Percentiles rank a stretch among this genome's conserved stretches.
phyloP scores from a whole-genome alignment of 2,888 invertebrate genomes.

The Candidula unifasciata region DNA sequence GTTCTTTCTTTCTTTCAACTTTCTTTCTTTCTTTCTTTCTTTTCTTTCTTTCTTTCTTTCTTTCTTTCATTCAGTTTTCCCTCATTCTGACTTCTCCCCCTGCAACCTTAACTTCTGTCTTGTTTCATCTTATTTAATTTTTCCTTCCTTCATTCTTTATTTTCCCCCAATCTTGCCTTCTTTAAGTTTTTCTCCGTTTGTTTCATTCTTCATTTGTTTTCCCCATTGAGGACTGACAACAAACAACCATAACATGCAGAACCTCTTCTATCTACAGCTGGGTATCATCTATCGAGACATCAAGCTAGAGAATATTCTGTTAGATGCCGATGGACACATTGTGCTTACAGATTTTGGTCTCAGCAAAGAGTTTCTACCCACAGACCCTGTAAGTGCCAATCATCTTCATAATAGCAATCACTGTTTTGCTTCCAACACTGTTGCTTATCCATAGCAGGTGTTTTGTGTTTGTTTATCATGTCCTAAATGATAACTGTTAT shows the following conservation, averaged over 20 bases:
- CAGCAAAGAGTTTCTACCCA: slow-evolving; percentile 92
- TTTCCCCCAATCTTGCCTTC: no score
- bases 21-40: neutral
- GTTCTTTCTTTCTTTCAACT: neutral
- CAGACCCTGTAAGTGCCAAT: slow-evolving; percentile 80
- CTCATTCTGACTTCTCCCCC: neutral
- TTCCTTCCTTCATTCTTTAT: neutral
- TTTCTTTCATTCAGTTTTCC: neutral
- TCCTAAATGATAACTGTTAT: no score
- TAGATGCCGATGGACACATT: slow-evolving; percentile 95
- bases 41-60: neutral
- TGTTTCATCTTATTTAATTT: neutral
- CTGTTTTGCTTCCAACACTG: no score
- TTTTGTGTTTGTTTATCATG: no score
- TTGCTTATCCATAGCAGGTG: no score
- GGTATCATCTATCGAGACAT: slow-evolving; percentile 98
- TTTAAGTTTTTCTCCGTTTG: no score
- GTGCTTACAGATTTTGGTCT: slow-evolving; percentile 98
- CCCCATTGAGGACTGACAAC: no score
- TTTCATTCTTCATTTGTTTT: no score
- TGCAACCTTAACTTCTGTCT: no score
- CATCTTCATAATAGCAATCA: no score
- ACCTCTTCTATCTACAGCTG: slow-evolving; percentile 82
- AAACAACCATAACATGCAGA: neutral
- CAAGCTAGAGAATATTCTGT: slow-evolving; percentile 96